Percentiles rank a stretch among this genome's conserved stretches.
Evolutionary conservation across 2,888 invertebrate genomes (phyloP).

Genomic region (Tetragonula carbonaria): DNA sequence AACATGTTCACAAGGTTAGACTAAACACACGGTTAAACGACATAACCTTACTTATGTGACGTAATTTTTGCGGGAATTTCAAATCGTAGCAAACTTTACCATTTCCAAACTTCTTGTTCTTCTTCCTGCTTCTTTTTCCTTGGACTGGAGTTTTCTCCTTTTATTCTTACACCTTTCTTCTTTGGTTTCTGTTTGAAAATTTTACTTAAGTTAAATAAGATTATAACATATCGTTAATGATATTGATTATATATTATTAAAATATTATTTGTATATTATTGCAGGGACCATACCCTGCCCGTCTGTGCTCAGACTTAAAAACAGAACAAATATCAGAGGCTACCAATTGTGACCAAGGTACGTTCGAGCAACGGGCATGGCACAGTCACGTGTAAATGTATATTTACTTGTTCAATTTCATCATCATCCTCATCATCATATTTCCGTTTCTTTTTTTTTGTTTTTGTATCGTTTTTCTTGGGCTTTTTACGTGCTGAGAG

Average conservation of each 20-base stretch:
- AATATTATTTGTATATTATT: no score
- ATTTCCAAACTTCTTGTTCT: conserved; percentile 95
- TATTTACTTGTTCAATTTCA: conserved; percentile 77
- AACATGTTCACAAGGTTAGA: fast-evolving
- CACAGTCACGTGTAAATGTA: no score
- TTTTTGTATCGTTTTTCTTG: conserved; percentile 86
- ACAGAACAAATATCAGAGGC: no score
- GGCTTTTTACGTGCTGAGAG: conserved; percentile 88
- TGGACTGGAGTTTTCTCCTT: conserved; percentile 80
- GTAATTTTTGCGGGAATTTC: conserved; percentile 5
- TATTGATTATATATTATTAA: no score
- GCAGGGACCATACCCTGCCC: no score
- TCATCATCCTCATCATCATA: conserved; percentile 76
- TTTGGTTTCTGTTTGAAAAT: conserved; percentile 72
- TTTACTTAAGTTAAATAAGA: background rate
- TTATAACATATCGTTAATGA: background rate
- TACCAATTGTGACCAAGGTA: no score
- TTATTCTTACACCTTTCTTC: conserved; percentile 78
- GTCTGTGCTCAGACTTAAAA: no score
- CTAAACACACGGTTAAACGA: background rate
- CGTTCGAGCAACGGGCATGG: no score
- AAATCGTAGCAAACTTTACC: conserved; percentile 85
- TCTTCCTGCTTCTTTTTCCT: conserved; percentile 93
- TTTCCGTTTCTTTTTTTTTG: conserved; percentile 86
- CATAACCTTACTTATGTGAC: conserved; percentile 20